Percentiles rank a stretch among this genome's conserved stretches.
These are phyloP conservation scores for Craseonycteris thonglongyai DNA, from an alignment of 2,113 vertebrate species.

Conservation along the genomic window DNA sequence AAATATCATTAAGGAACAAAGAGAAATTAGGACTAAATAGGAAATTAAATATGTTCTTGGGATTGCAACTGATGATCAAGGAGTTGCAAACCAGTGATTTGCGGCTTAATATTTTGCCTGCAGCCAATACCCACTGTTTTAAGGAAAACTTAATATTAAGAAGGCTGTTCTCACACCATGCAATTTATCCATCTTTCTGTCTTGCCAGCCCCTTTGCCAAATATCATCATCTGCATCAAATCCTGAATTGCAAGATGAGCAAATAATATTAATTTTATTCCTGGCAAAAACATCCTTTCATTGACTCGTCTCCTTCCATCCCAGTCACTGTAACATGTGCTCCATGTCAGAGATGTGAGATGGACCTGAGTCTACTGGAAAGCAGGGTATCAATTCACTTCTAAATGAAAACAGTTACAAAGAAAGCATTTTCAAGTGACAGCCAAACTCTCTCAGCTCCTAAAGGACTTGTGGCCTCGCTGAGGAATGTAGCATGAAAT, in stretches of 20 bases:
- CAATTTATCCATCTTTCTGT: constrained; percentile 73
- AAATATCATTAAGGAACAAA: constrained; percentile 68
- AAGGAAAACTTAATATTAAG: constrained; percentile 62
- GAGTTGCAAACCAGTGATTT: constrained; percentile 64
- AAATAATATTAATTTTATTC: constrained; percentile 75
- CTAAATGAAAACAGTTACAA: constrained; percentile 60
- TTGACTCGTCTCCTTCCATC: constrained; percentile 61
- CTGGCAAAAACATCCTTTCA: constrained; percentile 69
- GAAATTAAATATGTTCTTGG: constrained; percentile 71
- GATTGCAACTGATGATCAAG: constrained; percentile 68
- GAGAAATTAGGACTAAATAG: constrained; percentile 60
- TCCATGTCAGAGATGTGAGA: constrained; percentile 54
- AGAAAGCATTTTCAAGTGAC: constrained; percentile 58
- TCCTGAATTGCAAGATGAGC: constrained; percentile 54
- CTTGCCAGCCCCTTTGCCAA: constrained; percentile 63
- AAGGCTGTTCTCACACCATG: constrained; percentile 48
- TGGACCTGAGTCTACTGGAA: constrained; percentile 48
- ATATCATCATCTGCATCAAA: constrained; percentile 66
- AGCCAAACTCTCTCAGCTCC: constrained; percentile 33
- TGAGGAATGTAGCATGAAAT: constrained; percentile 33
- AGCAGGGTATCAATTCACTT: constrained; percentile 65
- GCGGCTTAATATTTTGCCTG: constrained; percentile 71
- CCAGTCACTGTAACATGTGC: background rate
- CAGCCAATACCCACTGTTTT: constrained; percentile 65
- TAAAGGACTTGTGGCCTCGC: background rate